Conservation (phyloP, 2,888 invertebrate species). For the Temnothorax rugatulus region DNA sequence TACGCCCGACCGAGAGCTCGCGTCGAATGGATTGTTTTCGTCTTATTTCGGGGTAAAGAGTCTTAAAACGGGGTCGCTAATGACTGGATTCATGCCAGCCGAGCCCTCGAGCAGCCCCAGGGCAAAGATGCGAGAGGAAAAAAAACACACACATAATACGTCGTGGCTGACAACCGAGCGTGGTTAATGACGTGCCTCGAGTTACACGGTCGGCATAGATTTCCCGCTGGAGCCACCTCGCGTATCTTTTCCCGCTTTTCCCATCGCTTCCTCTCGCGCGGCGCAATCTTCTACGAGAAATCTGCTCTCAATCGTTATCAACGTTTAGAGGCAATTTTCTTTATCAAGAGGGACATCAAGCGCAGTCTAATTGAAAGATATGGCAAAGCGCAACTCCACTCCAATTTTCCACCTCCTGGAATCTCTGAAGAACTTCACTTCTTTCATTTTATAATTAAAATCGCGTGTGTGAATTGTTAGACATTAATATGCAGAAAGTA, state of each 20-base stretch:
- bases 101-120: slow-evolving; percentile 29
- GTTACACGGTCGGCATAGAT: slow-evolving; percentile 62
- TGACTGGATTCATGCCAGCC: slow-evolving; percentile 61
- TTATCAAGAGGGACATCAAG: slow-evolving; percentile 17
- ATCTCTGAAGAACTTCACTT: slow-evolving; percentile 13
- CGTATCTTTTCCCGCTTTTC: slow-evolving; percentile 39
- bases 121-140: slow-evolving; percentile 43
- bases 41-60: slow-evolving; percentile 74
- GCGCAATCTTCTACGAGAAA: slow-evolving; percentile 30
- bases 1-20: slow-evolving; percentile 49
- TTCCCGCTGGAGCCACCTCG: slow-evolving; percentile 42
- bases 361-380: slow-evolving; percentile 20
- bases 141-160: neutral
- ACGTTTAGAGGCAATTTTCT: slow-evolving; percentile 43
- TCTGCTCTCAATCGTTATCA: slow-evolving; percentile 41
- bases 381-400: neutral
- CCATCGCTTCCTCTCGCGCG: slow-evolving; percentile 4
- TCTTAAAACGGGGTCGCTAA: slow-evolving; percentile 59
- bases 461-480: neutral
- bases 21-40: slow-evolving; percentile 63
- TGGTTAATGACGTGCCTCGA: slow-evolving; percentile 68
- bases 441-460: neutral
- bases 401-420: neutral
- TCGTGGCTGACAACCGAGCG: slow-evolving; percentile 31
- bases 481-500: neutral